Evolutionary conservation across 2,888 invertebrate species (phyloP), one percentile per base, ranked within the genome.

Genomic region (Phyllotreta cruciferae): DNA sequence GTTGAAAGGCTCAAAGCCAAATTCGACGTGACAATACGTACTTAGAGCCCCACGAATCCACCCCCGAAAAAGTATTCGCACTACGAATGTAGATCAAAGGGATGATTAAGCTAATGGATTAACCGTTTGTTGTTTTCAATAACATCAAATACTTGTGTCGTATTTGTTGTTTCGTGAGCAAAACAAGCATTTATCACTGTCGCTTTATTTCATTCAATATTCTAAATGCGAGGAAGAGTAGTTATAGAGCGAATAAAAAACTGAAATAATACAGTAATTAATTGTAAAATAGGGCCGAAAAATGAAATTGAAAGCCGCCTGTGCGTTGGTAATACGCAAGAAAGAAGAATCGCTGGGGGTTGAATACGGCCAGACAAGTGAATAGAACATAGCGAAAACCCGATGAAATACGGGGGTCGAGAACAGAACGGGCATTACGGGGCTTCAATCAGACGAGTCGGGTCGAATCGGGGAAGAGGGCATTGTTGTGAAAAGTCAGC

Each of bases 401-500:
- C 62, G 71, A 72, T 72, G 71, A 73, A 73, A 73, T 72, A 70
- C 68, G 66, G 71, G 72, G 72, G 73, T 63, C 67, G 69, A 71
- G 73, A 77, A 72, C 73, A n/a, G 52, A 37, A 37, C 73, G 71
- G 70, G 70, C 77, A 77, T 78, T 78, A 77, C 78, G 74, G 67
- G 78, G 79, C 78, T 79, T 79, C 79, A 77, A 78, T 78, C 78
- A 75, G 76, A 67, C 77, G 71, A 73, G 72, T 73, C 70, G 69
- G 69, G 68, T 49, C 49, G 34, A 49, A 49, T 11, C 35, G 35
- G 49, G 52, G 55, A 65, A 69, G 72, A 71, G 70, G 72, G 74
- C 70, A 77, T 79, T 79, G 79, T 79, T 78, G 79, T 77, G 78
- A 79, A 79, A 80, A 79, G 79, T 79, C 79, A 79, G 78, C 78